A percentile compares a stretch with the other conserved stretches of the same genome.
These are phyloP conservation scores for Clepsis dumicolana DNA, from an alignment of 2,888 invertebrate species.

Conservation along the genomic window DNA sequence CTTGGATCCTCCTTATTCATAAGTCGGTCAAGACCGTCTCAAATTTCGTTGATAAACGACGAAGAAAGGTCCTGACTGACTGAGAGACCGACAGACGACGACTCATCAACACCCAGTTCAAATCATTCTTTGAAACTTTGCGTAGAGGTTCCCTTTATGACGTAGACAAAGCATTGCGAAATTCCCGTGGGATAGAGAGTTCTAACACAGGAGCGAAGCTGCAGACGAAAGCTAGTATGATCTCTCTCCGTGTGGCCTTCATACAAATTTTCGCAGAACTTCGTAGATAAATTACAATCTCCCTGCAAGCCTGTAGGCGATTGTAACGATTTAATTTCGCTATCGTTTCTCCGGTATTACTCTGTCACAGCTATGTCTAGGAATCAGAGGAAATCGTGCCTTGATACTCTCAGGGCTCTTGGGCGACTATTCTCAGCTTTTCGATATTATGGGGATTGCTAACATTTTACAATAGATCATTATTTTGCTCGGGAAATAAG, in stretches of 20 bases:
- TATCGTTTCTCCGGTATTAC: constrained; percentile 28
- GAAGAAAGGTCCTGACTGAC: no score
- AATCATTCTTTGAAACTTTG: no score
- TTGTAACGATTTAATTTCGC: constrained; percentile 39
- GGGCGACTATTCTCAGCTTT: constrained; percentile 36
- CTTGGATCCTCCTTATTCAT: not conserved
- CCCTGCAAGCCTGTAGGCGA: constrained; percentile 8
- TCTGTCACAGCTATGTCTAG: constrained; percentile 28
- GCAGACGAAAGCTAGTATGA: no score
- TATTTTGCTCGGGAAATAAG: not conserved
- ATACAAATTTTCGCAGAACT: not conserved
- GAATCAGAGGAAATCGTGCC: constrained; percentile 46
- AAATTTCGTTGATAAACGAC: not conserved
- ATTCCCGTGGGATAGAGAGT: no score
- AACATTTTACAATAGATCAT: not conserved
- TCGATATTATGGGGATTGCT: constrained; percentile 16
- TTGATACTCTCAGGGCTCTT: constrained; percentile 31
- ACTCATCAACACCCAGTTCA: no score
- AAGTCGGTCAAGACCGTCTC: not conserved
- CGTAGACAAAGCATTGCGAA: no score
- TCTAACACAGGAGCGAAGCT: no score
- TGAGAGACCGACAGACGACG: no score
- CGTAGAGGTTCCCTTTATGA: no score
- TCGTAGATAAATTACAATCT: not conserved
- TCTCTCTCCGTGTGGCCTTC: not conserved